Conservation (phyloP, 2,797 vertebrate species). For the Sibirionetta formosa region DNA sequence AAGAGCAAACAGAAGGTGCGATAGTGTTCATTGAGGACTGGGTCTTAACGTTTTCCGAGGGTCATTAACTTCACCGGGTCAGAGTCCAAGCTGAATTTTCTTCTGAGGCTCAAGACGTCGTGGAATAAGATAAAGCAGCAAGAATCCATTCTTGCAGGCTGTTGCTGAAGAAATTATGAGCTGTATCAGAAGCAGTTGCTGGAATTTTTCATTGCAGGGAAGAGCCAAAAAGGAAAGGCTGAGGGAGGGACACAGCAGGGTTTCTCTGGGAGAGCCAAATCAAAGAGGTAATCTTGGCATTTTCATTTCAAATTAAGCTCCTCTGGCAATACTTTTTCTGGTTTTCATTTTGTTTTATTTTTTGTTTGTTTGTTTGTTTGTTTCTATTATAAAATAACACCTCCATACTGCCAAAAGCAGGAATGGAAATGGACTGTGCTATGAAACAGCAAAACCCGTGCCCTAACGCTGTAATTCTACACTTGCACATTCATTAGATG, state of each 20-base stretch:
- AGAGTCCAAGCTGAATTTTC: constrained; percentile 15
- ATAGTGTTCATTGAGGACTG: not conserved
- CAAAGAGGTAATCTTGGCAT: constrained; percentile 39
- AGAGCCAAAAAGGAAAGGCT: constrained; percentile 22
- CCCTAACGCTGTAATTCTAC: not conserved
- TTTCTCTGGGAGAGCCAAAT: constrained; percentile 29
- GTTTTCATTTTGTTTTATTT: not conserved
- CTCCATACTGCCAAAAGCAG: not conserved
- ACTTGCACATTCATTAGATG: not conserved
- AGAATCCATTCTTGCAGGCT: not conserved
- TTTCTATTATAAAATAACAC: not conserved
- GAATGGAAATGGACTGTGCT: not conserved
- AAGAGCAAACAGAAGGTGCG: not conserved
- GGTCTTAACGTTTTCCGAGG: not conserved
- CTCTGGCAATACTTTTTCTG: not conserved
- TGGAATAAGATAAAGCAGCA: not conserved
- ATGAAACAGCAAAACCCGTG: not conserved
- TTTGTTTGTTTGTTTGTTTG: not conserved
- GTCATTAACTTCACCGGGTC: constrained; percentile 13
- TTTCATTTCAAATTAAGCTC: constrained; percentile 60
- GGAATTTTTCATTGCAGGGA: not conserved
- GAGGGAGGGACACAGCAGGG: constrained; percentile 4
- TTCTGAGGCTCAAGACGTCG: not conserved
- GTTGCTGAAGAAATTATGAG: not conserved
- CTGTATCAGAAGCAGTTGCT: not conserved